phyloP scores from a whole-genome alignment of 2,888 invertebrate species.

The Drosophila paranaensis region DNA sequence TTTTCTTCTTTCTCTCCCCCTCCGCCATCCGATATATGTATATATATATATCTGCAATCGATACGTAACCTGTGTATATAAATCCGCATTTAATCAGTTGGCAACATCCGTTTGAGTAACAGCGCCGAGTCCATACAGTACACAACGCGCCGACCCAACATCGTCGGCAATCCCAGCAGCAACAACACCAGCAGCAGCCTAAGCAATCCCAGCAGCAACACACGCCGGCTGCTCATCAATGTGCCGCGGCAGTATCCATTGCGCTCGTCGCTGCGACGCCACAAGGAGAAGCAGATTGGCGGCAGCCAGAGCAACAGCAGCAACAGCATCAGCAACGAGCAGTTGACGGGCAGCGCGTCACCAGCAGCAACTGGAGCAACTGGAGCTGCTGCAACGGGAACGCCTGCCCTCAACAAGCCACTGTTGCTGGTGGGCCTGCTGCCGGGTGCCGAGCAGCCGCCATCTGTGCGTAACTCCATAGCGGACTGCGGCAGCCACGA shows the following conservation, averaged over 20 bases:
- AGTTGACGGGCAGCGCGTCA: conserved; percentile 44
- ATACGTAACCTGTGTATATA: conserved; percentile 31
- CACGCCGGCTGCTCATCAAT: conserved; percentile 86
- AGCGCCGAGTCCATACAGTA: conserved; percentile 88
- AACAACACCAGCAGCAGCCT: conserved; percentile 38
- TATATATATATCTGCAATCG: conserved; percentile 13
- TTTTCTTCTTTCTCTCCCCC: conserved; percentile 33
- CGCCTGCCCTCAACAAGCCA: conserved; percentile 63
- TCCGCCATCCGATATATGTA: conserved; percentile 22
- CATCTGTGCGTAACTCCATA: conserved; percentile 80
- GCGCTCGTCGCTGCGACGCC: conserved; percentile 86
- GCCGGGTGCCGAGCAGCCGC: conserved; percentile 71
- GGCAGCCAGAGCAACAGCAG: conserved; percentile 73
- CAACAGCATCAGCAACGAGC: conserved; percentile 65
- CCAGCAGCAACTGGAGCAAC: conserved; percentile 23
- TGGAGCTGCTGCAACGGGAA: neutral
- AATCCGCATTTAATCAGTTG: conserved; percentile 82
- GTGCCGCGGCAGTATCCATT: conserved; percentile 85
- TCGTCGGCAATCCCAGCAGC: conserved; percentile 49
- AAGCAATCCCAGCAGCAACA: conserved; percentile 67
- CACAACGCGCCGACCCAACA: conserved; percentile 86
- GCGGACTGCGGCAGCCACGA: conserved; percentile 73
- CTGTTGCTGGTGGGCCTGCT: conserved; percentile 66
- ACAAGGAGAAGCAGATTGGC: conserved; percentile 86
- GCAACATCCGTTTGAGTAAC: conserved; percentile 87